Conservation (phyloP, 2,888 invertebrate species). For the Caenorhabditis sinica region DNA sequence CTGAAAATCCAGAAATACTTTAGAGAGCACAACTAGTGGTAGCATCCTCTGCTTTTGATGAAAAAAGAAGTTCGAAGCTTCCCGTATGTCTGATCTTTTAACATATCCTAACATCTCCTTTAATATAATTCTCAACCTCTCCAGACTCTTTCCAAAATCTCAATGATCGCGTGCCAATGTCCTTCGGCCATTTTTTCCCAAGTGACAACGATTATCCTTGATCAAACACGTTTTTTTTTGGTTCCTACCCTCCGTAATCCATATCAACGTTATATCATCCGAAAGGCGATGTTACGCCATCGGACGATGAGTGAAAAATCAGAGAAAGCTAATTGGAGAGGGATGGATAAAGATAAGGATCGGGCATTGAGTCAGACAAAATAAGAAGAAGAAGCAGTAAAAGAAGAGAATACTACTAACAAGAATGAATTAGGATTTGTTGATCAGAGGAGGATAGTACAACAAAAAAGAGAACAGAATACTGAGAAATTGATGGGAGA, state of each 20-base stretch:
- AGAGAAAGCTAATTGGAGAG: slow-evolving; percentile 18
- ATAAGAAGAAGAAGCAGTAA: neutral
- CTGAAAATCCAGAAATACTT: no score
- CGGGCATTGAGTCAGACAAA: slow-evolving; percentile 8
- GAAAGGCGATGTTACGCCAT: slow-evolving; percentile 37
- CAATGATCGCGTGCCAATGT: slow-evolving; percentile 28
- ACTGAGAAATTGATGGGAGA: neutral
- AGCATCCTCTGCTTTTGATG: no score
- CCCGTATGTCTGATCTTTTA: neutral
- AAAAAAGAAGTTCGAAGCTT: no score
- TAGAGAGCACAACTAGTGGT: no score
- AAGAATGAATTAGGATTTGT: slow-evolving; percentile 1
- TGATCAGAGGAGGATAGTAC: slow-evolving; percentile 10
- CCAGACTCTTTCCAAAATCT: slow-evolving; percentile 16
- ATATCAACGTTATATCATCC: slow-evolving; percentile 48
- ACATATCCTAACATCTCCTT: neutral
- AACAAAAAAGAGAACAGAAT: slow-evolving; percentile 1
- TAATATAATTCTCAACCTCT: neutral
- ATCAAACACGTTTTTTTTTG: slow-evolving; percentile 46
- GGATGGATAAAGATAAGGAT: slow-evolving; percentile 5
- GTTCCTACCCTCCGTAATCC: slow-evolving; percentile 26
- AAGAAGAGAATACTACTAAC: slow-evolving; percentile 7
- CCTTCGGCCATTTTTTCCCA: neutral
- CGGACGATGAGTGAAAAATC: slow-evolving; percentile 26
- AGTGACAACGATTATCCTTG: slow-evolving; percentile 30